Base-by-base conservation (phyloP, 2,113 vertebrate species). In the Nipponia nippon region DNA sequence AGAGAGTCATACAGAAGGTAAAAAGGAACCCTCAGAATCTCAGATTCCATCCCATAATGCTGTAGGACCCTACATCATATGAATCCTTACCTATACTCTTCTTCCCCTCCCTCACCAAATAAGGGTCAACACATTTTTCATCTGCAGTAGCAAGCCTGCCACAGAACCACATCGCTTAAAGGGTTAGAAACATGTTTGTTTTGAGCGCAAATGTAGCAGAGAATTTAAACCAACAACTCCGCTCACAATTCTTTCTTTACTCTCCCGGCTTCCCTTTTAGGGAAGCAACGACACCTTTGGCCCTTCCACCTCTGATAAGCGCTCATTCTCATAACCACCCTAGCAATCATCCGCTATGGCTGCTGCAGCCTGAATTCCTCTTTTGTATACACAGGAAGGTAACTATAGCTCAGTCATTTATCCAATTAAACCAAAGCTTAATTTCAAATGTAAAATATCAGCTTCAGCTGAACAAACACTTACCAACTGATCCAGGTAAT, bases 401-500 rank as follows among this genome's bases (percentile, higher is more conserved):
- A 65, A 83, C 15, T 46, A 42, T 7, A 82, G 23, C n/a, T 96
- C 80, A 83, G 42, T 18, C 50, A 40, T 3, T 67, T 17, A 62
- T 3, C 26, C 12, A 63, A 58, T 63, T 63, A 77, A 85, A n/a
- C 13, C 10, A 17, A 87, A 71, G 19, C 52, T 63, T 44, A 52
- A 83, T 47, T 85, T 87, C 49, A 87, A 42, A 67, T 42, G 23
- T 47, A 62, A 93, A 76, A 18, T 65, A 93, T 0, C 44, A 67
- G 3, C 12, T n/a, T 34, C 26, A 86, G 32, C 30, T 58, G 29
- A 91, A 81, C 4, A 70, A 16, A 87, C 17, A 98, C 99, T 98
- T 96, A 99, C 99, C 98, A 99, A 97, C 80, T 99, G 99, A 93
- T 99, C 99, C 98, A 99, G 96, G 91, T 99, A 99, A 96, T 99